These are phyloP conservation scores for Nymphalis polychloros DNA, from an alignment of 2,888 invertebrate species.

Conservation along the genomic window DNA sequence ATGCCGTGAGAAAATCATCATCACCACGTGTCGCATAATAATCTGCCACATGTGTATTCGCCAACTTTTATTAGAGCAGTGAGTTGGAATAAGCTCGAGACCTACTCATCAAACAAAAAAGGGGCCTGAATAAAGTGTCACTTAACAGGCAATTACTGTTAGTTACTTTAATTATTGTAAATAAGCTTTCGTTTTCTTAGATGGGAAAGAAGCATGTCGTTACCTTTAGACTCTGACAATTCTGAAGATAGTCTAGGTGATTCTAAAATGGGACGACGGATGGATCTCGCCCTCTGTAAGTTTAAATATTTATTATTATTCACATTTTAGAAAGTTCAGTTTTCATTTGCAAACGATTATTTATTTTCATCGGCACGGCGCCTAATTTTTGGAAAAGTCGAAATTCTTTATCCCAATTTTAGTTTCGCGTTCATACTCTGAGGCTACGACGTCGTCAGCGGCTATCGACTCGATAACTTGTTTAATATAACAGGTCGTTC, in stretches of 20 bases:
- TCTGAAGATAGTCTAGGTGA: conserved; percentile 74
- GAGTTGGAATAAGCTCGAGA: too few relatives aligned
- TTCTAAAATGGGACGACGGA: conserved; percentile 83
- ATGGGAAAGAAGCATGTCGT: conserved; percentile 86
- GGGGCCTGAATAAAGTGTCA: too few relatives aligned
- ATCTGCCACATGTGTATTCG: too few relatives aligned
- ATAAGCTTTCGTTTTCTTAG: conserved; percentile 61
- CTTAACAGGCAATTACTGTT: too few relatives aligned
- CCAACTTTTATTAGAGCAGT: too few relatives aligned
- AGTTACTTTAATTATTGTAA: not conserved
- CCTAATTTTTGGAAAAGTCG: conserved; percentile 61
- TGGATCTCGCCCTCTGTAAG: conserved; percentile 94
- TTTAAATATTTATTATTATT: conserved; percentile 44
- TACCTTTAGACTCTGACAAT: conserved; percentile 81
- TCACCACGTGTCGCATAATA: too few relatives aligned
- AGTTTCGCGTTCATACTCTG: conserved; percentile 44
- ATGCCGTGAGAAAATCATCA: too few relatives aligned
- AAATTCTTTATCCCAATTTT: conserved; percentile 44
- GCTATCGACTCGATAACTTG: conserved; percentile 24
- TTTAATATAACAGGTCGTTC: not conserved
- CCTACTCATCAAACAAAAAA: too few relatives aligned
- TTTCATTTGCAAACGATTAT: conserved; percentile 77
- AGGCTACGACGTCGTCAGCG: conserved; percentile 33
- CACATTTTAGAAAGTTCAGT: conserved; percentile 65
- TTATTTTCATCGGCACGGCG: conserved; percentile 78